phyloP scores from a whole-genome alignment of 2,888 invertebrate genomes.

The Parnassius orleans region DNA sequence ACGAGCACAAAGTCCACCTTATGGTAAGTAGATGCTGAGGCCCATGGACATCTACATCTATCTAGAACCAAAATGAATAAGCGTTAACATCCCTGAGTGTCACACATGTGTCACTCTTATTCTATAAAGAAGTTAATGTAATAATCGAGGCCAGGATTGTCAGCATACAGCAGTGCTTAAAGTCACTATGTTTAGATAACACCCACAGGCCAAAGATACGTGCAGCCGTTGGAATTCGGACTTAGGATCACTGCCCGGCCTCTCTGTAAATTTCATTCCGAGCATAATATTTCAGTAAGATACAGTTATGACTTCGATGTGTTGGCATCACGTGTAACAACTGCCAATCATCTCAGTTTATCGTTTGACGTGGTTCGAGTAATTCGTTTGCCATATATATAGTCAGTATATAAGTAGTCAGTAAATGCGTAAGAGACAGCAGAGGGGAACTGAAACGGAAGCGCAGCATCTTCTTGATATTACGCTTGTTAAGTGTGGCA shows the following conservation, averaged over 20 bases:
- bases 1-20: too few relatives aligned
- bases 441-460: too few relatives aligned
- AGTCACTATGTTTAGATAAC: conserved; percentile 19
- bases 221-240: conserved; percentile 10
- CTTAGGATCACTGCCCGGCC: conserved; percentile 29
- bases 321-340: conserved; percentile 38
- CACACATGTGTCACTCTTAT: too few relatives aligned
- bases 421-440: too few relatives aligned
- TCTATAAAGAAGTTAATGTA: not conserved
- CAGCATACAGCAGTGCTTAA: conserved; percentile 9
- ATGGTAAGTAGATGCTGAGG: too few relatives aligned
- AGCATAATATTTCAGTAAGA: conserved; percentile 18
- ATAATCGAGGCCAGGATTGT: conserved; percentile 5
- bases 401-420: too few relatives aligned
- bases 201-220: conserved; percentile 17
- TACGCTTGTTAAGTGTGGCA: too few relatives aligned
- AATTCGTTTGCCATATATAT: not conserved
- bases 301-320: conserved; percentile 22
- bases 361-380: conserved; percentile 10
- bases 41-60: too few relatives aligned
- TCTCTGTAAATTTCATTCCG: conserved; percentile 22
- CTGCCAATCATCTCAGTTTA: conserved; percentile 37
- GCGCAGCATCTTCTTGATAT: too few relatives aligned
- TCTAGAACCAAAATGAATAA: too few relatives aligned
- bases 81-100: too few relatives aligned